These are phyloP conservation scores for Phragmatobia fuliginosa DNA, from an alignment of 2,888 invertebrate species.

Conservation along the genomic window DNA sequence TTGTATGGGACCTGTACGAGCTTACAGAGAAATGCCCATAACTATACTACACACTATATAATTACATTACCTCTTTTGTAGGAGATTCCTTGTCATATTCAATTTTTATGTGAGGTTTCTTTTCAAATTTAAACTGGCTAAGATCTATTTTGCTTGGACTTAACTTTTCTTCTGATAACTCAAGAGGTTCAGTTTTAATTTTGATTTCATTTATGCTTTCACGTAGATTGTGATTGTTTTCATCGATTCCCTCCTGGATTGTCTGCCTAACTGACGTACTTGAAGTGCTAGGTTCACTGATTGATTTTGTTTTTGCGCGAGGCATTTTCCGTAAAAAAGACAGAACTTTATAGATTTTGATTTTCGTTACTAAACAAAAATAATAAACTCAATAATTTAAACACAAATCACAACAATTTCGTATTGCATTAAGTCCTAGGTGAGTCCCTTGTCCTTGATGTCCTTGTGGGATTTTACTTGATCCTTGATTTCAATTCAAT, in stretches of 20 bases:
- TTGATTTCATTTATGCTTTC: constrained; percentile 11
- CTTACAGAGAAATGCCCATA: too few relatives aligned
- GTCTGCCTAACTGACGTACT: constrained; percentile 17
- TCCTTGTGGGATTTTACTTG: neutral
- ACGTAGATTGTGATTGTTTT: constrained; percentile 22
- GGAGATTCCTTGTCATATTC: constrained; percentile 65
- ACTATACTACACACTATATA: too few relatives aligned
- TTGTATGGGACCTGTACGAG: too few relatives aligned
- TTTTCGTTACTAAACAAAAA: neutral
- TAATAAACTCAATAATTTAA: neutral
- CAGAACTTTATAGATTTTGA: constrained; percentile 25
- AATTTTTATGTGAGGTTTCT: constrained; percentile 74
- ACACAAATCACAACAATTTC: neutral
- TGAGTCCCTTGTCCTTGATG: neutral
- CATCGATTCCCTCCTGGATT: constrained; percentile 14
- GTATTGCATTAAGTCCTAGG: neutral
- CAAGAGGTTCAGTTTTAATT: constrained; percentile 48
- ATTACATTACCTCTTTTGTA: constrained; percentile 15
- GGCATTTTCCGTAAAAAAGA: constrained; percentile 59
- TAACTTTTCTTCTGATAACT: constrained; percentile 29
- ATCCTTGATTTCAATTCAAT: neutral
- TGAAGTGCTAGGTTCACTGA: neutral
- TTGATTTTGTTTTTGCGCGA: constrained; percentile 56
- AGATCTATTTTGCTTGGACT: constrained; percentile 57
- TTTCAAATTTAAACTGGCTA: constrained; percentile 72